phyloP scores from a whole-genome alignment of 2,888 invertebrate genomes.

The Lissonota sp. region DNA sequence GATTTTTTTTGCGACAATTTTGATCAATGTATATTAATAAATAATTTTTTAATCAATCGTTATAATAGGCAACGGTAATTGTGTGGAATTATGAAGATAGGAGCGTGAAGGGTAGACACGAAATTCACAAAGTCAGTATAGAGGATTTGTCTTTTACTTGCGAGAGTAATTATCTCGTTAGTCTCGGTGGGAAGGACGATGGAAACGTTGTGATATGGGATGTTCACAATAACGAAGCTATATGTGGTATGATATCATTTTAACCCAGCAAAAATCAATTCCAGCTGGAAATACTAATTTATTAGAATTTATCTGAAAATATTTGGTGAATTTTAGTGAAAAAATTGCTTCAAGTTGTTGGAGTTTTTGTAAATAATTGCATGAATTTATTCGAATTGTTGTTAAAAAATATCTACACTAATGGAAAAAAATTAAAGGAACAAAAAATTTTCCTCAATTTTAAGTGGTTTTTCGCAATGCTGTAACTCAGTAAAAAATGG shows the following conservation, averaged over 20 bases:
- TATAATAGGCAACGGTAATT: conserved; percentile 89
- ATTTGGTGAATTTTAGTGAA: too few relatives aligned
- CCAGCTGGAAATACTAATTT: conserved; percentile 1
- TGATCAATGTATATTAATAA: too few relatives aligned
- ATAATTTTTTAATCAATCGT: too few relatives aligned
- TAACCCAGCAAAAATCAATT: neutral
- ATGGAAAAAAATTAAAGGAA: too few relatives aligned
- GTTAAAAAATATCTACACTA: too few relatives aligned
- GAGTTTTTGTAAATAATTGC: too few relatives aligned
- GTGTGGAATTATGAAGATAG: conserved; percentile 93
- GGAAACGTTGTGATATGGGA: conserved; percentile 95
- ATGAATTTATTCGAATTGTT: too few relatives aligned
- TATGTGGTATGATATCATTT: conserved; percentile 82
- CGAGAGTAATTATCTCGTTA: conserved; percentile 92
- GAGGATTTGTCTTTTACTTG: conserved; percentile 93
- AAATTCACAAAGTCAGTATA: conserved; percentile 95
- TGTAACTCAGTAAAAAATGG: too few relatives aligned
- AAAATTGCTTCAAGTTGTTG: too few relatives aligned
- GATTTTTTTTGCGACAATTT: too few relatives aligned
- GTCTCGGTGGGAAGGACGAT: conserved; percentile 95
- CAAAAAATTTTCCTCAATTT: too few relatives aligned
- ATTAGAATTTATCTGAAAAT: neutral
- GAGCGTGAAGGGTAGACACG: conserved; percentile 88
- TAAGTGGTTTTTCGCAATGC: too few relatives aligned
- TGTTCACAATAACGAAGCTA: conserved; percentile 85